Evolutionary conservation across 2,888 invertebrate genomes (phyloP), one percentile per base, ranked within the genome.

Genomic region (Pasiphila rectangulata): DNA sequence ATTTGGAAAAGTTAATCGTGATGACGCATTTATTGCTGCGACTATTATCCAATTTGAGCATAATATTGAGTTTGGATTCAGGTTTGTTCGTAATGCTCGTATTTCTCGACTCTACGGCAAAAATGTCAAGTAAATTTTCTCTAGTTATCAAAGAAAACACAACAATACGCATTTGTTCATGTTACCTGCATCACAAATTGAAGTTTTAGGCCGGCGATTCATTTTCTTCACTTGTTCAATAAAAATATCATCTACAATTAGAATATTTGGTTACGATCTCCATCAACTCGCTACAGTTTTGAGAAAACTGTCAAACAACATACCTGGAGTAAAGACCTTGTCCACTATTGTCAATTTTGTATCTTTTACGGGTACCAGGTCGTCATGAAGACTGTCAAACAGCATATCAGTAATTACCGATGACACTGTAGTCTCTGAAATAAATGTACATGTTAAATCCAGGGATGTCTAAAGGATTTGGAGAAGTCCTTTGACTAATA

Each of bases 11-110:
- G 54, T 72, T 72, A 56, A 80, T 75, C 16, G 69, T 71, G 55
- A 80, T 67, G 45, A 70, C 61, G 59, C 68, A 78, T 63, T 72
- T 74, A 61, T 62, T 69, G 62, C 69, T 69, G 59, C 54, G 53
- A 53, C 57, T 63, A 59, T 61, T 69, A 54, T 75, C 73, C 75
- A 80, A 59, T 59, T 75, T 79, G 62, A 82, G 59, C 54, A 74
- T 63, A 25, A 81, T 67, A 69, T 68, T 70, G 63, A 75, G 71
- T 70, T 75, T 79, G 49, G 79, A 76, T 49, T 61, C 63, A 36
- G 56, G 58, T 55, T 62, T 71, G 60, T 61, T 59, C 45, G 56
- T 48, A 56, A 46, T 37, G 54, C 58, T 37, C 39, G 56, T 48
- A 56, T 48, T 37, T 55, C 58, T 37, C 39, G 56, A 21, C 57